These are phyloP conservation scores for Sinonovacula constricta DNA, from an alignment of 1,140 invertebrate species.

Conservation along the genomic window DNA sequence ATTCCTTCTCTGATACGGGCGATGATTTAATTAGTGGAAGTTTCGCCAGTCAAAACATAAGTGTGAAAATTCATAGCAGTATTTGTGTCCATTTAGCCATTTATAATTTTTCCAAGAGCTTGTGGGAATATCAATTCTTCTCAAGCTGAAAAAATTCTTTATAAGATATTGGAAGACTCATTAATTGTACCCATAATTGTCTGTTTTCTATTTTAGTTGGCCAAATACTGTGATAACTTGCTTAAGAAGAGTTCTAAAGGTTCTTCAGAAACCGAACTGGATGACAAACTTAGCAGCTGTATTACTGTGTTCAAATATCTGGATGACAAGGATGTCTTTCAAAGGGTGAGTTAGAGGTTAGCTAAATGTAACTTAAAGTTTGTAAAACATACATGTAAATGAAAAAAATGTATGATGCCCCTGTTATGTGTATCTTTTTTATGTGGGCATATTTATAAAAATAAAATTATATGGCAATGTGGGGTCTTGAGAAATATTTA, in stretches of 20 bases:
- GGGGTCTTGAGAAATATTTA: too few relatives aligned
- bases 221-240: conserved; percentile 97
- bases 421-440: too few relatives aligned
- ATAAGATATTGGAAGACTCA: neutral
- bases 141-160: neutral
- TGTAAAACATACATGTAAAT: too few relatives aligned
- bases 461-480: too few relatives aligned
- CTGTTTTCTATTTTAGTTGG: conserved; percentile 82
- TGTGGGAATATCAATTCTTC: neutral
- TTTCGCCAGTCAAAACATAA: too few relatives aligned
- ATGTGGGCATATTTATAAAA: too few relatives aligned
- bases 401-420: too few relatives aligned
- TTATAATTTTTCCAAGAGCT: neutral
- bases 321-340: conserved; percentile 99
- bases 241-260: conserved; percentile 95
- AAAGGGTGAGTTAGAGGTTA: conserved; percentile 94
- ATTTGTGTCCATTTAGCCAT: neutral
- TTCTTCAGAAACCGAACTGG: conserved; percentile 91
- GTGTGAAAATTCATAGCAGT: neutral
- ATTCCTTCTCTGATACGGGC: too few relatives aligned
- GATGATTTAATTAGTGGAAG: too few relatives aligned
- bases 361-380: too few relatives aligned
- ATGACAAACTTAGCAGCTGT: conserved; percentile 90
- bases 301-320: conserved; percentile 99
- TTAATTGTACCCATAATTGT: neutral